A percentile compares a stretch with the other conserved stretches of the same genome.
phyloP scores from a whole-genome alignment of 2,797 vertebrate species.

The Borostomias antarcticus region DNA sequence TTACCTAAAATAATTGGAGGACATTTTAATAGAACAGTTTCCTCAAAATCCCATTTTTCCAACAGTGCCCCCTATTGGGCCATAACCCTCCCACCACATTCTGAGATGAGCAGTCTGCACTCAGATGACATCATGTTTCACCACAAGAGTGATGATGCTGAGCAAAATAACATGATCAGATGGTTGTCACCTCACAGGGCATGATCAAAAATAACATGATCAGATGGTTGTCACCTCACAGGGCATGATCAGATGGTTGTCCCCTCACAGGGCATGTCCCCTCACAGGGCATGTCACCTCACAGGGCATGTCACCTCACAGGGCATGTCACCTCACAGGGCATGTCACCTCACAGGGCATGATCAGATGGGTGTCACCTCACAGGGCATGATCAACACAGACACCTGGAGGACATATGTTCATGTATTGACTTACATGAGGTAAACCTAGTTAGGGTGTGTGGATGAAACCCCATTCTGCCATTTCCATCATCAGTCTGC shows the following conservation, averaged over 20 bases:
- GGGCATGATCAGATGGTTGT: not conserved
- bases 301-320: too few species aligned
- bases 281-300: too few species aligned
- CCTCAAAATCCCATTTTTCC: not conserved
- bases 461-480: too few species aligned
- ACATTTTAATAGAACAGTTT: not conserved
- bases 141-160: not conserved
- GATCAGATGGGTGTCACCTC: constrained; percentile 2
- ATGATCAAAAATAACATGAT: too few species aligned
- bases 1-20: too few species aligned
- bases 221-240: constrained; percentile 8
- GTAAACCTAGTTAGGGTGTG: too few species aligned
- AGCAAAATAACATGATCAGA: not conserved
- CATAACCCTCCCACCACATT: constrained; percentile 18
- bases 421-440: too few species aligned
- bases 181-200: constrained; percentile 3
- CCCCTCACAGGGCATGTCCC: not conserved
- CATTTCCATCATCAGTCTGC: too few species aligned
- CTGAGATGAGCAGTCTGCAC: constrained; percentile 26
- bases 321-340: too few species aligned
- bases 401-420: too few species aligned
- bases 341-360: too few species aligned
- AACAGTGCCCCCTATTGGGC: constrained; percentile 52
- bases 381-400: not conserved
- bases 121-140: constrained; percentile 36